phyloP scores from a whole-genome alignment of 2,888 invertebrate genomes.

The Neelides folsomi region DNA sequence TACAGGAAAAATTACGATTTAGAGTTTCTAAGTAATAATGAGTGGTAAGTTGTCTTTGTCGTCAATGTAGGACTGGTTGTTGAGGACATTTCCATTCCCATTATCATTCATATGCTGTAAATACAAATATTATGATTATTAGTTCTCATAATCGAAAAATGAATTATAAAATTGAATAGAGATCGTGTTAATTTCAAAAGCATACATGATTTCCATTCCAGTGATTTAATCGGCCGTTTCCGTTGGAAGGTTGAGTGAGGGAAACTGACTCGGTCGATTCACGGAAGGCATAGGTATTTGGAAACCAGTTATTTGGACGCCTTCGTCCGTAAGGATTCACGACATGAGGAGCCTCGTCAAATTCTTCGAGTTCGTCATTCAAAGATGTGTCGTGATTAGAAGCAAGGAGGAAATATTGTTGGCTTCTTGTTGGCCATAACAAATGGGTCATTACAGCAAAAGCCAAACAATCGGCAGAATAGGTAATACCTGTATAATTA shows the following conservation, averaged over 20 bases:
- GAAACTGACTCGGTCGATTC: constrained; percentile 29
- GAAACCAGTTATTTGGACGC: constrained; percentile 20
- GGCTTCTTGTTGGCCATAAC: constrained; percentile 86
- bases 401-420: constrained; percentile 74
- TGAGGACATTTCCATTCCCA: background rate
- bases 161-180: too few species aligned
- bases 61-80: constrained; percentile 11
- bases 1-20: too few species aligned
- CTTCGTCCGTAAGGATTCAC: constrained; percentile 38
- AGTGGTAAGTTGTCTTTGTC: constrained; percentile 30
- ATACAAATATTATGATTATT: too few species aligned
- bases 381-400: constrained; percentile 44
- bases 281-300: constrained; percentile 29
- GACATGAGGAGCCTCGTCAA: constrained; percentile 80
- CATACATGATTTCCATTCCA: too few species aligned
- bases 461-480: constrained; percentile 88
- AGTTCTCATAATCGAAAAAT: too few species aligned
- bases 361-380: constrained; percentile 72
- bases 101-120: background rate
- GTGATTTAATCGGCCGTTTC: too few species aligned
- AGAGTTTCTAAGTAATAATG: constrained; percentile 20
- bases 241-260: constrained; percentile 12
- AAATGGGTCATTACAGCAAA: constrained; percentile 90
- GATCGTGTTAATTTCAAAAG: too few species aligned
- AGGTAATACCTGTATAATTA: constrained; percentile 67